These are phyloP conservation scores for Oenanthe oenanthe DNA, from an alignment of 2,113 vertebrate genomes.

Conservation along the genomic window DNA sequence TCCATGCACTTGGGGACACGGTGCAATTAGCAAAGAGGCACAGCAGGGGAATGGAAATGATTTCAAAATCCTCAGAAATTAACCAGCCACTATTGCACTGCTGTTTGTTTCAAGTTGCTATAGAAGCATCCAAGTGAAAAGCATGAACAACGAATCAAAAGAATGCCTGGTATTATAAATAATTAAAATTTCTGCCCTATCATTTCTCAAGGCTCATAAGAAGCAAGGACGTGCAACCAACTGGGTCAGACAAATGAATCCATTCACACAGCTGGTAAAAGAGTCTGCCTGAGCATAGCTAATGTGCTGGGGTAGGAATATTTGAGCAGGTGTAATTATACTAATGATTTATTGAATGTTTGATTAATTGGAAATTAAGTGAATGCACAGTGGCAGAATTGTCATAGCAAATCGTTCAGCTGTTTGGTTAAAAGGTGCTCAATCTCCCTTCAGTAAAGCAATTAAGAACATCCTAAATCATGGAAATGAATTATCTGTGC, in stretches of 20 bases:
- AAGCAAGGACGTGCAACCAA: slow-evolving; percentile 63
- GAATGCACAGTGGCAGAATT: slow-evolving; percentile 78
- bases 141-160: slow-evolving; percentile 32
- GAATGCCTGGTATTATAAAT: slow-evolving; percentile 72
- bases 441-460: slow-evolving; percentile 73
- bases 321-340: slow-evolving; percentile 79
- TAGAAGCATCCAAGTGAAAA: slow-evolving; percentile 63
- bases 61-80: slow-evolving; percentile 72
- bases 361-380: slow-evolving; percentile 85
- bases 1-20: slow-evolving; percentile 71
- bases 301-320: slow-evolving; percentile 65
- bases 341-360: slow-evolving; percentile 84
- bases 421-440: slow-evolving; percentile 79
- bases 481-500: slow-evolving; percentile 24
- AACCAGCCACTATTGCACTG: slow-evolving; percentile 59
- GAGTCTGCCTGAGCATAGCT: slow-evolving; percentile 62
- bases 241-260: slow-evolving; percentile 76
- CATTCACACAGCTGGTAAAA: slow-evolving; percentile 36
- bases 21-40: slow-evolving; percentile 77
- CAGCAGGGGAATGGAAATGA: slow-evolving; percentile 75
- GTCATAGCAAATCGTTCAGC: slow-evolving; percentile 80
- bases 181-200: slow-evolving; percentile 74
- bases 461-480: slow-evolving; percentile 78
- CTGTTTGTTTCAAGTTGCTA: slow-evolving; percentile 70
- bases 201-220: slow-evolving; percentile 71